Conservation (phyloP, 2,113 vertebrate genomes). For the Bettongia penicillata region DNA sequence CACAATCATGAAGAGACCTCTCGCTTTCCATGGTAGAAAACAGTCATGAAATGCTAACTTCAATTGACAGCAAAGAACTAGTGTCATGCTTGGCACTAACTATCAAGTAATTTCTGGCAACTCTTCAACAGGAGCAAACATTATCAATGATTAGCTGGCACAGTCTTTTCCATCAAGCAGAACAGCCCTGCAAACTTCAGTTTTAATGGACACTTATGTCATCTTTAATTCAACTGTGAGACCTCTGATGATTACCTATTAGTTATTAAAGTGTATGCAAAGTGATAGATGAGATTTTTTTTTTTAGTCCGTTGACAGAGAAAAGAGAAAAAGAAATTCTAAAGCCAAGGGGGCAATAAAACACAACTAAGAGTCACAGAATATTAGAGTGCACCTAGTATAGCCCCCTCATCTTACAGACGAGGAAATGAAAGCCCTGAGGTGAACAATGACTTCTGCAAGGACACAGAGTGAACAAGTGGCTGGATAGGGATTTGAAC, state of each 20-base stretch:
- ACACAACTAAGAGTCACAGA: conserved; percentile 1
- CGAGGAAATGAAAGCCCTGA: neutral
- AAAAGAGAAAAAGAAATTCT: conserved; percentile 56
- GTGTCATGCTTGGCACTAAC: conserved; percentile 10
- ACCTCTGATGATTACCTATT: fast-evolving
- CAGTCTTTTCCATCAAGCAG: conserved; percentile 35
- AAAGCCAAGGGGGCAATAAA: conserved; percentile 28
- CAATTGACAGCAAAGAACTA: conserved; percentile 2
- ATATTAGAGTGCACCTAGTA: neutral
- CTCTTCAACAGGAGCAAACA: conserved; percentile 20
- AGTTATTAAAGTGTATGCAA: conserved; percentile 9
- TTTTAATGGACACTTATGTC: conserved; percentile 52
- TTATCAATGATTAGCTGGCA: neutral
- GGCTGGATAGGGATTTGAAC: neutral
- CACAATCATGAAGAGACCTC: neutral
- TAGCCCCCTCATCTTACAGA: neutral
- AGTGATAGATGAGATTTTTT: conserved; percentile 37
- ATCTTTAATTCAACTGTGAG: neutral
- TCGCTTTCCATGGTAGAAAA: neutral
- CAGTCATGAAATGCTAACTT: neutral
- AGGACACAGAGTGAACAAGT: neutral
- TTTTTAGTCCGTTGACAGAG: neutral
- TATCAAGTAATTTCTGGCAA: conserved; percentile 31
- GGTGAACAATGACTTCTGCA: neutral
- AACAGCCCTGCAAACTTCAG: conserved; percentile 28